These are phyloP conservation scores for Hassar affinis DNA, from an alignment of 2,113 vertebrate species.

Conservation along the genomic window DNA sequence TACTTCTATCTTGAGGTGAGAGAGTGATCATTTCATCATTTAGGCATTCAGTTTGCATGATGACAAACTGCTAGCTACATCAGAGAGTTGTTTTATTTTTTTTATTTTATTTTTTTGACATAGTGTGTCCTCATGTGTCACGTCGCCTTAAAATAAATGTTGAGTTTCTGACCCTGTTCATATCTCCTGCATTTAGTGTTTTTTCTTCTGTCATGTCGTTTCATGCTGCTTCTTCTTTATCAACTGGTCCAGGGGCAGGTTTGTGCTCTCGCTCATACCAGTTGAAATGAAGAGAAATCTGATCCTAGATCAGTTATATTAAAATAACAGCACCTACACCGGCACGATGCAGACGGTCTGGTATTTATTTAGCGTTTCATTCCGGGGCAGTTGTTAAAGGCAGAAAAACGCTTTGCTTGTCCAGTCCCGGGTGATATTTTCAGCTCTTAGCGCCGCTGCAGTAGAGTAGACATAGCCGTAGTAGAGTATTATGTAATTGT, in stretches of 20 bases:
- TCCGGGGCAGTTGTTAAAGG: slow-evolving; percentile 33
- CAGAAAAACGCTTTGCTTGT: background rate
- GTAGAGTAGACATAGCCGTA: slow-evolving; percentile 1
- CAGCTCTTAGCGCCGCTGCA: background rate
- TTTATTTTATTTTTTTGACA: no score
- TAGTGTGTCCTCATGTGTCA: background rate
- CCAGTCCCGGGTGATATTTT: background rate
- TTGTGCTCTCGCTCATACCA: slow-evolving; percentile 39
- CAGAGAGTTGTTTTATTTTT: no score
- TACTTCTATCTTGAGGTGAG: no score
- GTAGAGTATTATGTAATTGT: slow-evolving; percentile 31
- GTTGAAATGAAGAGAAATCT: slow-evolving; percentile 27
- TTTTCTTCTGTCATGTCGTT: slow-evolving; percentile 24
- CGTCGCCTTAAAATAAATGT: background rate
- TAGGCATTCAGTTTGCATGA: background rate
- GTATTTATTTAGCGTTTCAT: background rate
- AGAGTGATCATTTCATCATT: background rate
- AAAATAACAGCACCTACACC: background rate
- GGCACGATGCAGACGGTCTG: background rate
- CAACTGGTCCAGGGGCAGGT: slow-evolving; percentile 56
- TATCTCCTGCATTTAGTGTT: slow-evolving; percentile 18
- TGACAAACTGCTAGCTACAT: background rate
- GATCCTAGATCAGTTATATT: slow-evolving; percentile 40
- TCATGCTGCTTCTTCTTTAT: slow-evolving; percentile 44
- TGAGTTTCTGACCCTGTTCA: slow-evolving; percentile 29